Evolutionary conservation across 1,140 invertebrate species (phyloP), one percentile per base, ranked within the genome.

Genomic region (Holcopasites calliopsidis): DNA sequence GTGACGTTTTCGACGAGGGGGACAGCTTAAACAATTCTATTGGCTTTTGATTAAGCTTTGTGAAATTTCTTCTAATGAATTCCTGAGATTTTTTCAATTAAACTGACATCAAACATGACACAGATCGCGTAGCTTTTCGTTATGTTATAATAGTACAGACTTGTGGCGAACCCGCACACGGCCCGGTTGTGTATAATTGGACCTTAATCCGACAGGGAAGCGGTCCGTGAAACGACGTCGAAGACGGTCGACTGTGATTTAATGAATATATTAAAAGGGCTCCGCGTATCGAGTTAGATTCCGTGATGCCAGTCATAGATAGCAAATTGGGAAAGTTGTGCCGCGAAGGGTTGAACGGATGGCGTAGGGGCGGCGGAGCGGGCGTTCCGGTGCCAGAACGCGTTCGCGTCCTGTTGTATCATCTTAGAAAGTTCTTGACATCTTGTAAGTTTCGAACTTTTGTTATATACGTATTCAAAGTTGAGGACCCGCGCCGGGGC

Each of bases 241-340:
- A 77, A 80, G 79, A 80, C 42, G 62, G 44, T 40, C 21, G 47
- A 49, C 28, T 54, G 52, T 52, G 64, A 79, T 83, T 84, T 84
- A 82, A 86, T 87, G 85, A 87, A 87, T 86, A n/a, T n/a, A 87
- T 87, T 87, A 85, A 87, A 85, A 62, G 74, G 58, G 47, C 50
- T 21, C 33, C 72, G 55, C 26, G 72, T 77, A 84, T 84, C 75
- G 84, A 82, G 79, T 85, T 83, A 75, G 84, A 82, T 85, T 85
- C 82, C 82, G 72, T 75, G 62, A 81, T 68, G 72, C 71, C 77
- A 85, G 85, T 85, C 84, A 80, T 84, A 83, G 84, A 84, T 86
- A 80, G 82, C 76, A 87, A 87, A 88, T 88, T 87, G 86, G 83
- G 83, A 88, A 88, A 88, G 86, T 88, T 87, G 83, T 61, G 58